A percentile compares a stretch with the other conserved stretches of the same genome.
phyloP scores from a whole-genome alignment of 2,888 invertebrate genomes.

The Crossocerus cetratus region DNA sequence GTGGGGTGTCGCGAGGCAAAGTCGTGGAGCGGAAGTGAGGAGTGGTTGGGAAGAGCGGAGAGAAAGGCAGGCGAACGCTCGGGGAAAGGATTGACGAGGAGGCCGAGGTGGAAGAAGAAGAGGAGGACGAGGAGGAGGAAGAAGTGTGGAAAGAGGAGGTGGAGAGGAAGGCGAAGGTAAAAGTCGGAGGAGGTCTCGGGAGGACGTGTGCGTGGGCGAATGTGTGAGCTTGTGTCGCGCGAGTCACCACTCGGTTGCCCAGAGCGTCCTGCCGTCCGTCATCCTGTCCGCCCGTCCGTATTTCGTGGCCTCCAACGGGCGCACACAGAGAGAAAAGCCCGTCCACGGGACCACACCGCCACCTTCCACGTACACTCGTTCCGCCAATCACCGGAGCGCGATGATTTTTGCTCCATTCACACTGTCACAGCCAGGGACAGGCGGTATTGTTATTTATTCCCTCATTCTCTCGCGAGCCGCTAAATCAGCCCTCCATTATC shows the following conservation, averaged over 20 bases:
- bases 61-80: not conserved
- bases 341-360: conserved; percentile 12
- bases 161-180: conserved; percentile 12
- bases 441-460: conserved; percentile 47
- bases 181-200: conserved; percentile 26
- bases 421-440: conserved; percentile 39
- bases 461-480: conserved; percentile 27
- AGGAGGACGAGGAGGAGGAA: not conserved
- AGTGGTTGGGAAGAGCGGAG: not conserved
- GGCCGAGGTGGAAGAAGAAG: not conserved
- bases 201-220: conserved; percentile 69
- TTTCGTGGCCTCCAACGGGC: conserved; percentile 58
- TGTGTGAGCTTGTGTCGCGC: conserved; percentile 71
- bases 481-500: conserved; percentile 33
- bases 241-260: conserved; percentile 73
- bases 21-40: no score
- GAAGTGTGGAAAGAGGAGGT: not conserved
- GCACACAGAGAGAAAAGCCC: conserved; percentile 12
- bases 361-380: conserved; percentile 14
- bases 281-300: conserved; percentile 74
- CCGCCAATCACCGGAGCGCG: conserved; percentile 52
- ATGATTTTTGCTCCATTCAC: conserved; percentile 57
- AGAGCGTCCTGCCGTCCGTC: conserved; percentile 73
- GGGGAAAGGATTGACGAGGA: not conserved
- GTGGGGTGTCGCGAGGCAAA: no score